Evolutionary conservation across 92 coral and sea anemone species (phyloP), one percentile per base, ranked within the genome.

Genomic region (Porites divaricata): DNA sequence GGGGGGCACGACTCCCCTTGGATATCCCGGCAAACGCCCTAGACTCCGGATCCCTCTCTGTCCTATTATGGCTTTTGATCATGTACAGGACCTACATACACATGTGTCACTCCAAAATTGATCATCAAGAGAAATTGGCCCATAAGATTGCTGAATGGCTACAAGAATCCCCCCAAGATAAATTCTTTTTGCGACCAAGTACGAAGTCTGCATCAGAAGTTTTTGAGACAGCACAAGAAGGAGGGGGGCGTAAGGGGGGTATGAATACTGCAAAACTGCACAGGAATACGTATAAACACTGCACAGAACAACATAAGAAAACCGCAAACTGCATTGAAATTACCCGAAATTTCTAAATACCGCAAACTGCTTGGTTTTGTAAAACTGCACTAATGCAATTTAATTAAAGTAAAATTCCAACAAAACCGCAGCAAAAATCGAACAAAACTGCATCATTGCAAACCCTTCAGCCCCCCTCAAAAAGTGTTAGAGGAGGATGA

Each of bases 361-460:
- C 2, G 35, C 35, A 28, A 28, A 28, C 35, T 28, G 35, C 35
- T 14, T 12, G 16, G 63, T 49, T 14, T 9, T 66, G 69, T 25
- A 67, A 77, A 15, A 85, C 78, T 69, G 70, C 52, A 67, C 69
- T 78, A 28, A 14, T 76, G 59, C 16, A 51, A 79, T 50, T 74
- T 41, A 19, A 61, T 67, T 11, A 16, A 24, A 76, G 24, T 35
- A 19, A 35, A 72, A 92, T 92, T 24, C 71, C 85, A 26, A 79
- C 63, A 26, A 70, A 75, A 14, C 77, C 89, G 25, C 78, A 79
- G 63, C 78, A 67, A 35, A 35, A 35, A 35, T 35, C 6, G 45
- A 35, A 69, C 90, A 89, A 89, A 79, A 86, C 90, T 83, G 87
- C 92, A 89, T 89, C 92, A 89, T 90, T 87, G 75, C 90, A 89